Base-by-base conservation (phyloP, 1,140 invertebrate species). In the Cherax quadricarinatus region DNA sequence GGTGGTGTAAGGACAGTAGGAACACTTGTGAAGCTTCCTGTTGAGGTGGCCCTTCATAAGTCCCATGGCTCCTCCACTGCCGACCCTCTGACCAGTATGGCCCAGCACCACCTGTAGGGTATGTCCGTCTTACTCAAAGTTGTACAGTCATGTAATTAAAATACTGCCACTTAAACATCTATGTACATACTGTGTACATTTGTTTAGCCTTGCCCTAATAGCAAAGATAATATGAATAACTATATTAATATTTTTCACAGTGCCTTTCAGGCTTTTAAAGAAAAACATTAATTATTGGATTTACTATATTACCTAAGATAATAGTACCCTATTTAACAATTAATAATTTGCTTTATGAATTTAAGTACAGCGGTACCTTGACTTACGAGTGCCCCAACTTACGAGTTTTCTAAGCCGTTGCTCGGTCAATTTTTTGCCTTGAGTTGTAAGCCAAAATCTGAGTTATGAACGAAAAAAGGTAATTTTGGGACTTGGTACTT, bases 11-110 rank as follows among this genome's bases (percentile, higher is more conserved):
- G 89, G 89, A 80, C 89, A 91, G 82, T 91, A 80, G 73, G 89
- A 79, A 86, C 89, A 91, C 89, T 91, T 91, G 89, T 86, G 84
- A 80, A 91, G 41, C 89, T 91, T 91, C 73, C 89, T 85, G 83
- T 62, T 79, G 83, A 66, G 83, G 70, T 78, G 82, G 75, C 75
- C 78, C 83, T 86, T 91, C 88, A 90, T 90, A 41, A 90, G 88
- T 90, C 88, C 88, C 88, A 88, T 53, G 88, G 88, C 80, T 60
- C 62, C 88, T 84, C 60, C 66, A 60, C 88, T 73, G 82, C 80
- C 70, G 62, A 51, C 82, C 80, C 88, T 83, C 88, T 81, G 81
- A 90, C 88, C 88, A 90, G 48, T 73, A 73, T 84, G 81, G 88
- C 82, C 70, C 88, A 90, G 88, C 82, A 83, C 66, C 88, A 90